A percentile compares a stretch with the other conserved stretches of the same genome.
Conservation (phyloP, 2,113 vertebrate species). For the Vombatus ursinus region DNA sequence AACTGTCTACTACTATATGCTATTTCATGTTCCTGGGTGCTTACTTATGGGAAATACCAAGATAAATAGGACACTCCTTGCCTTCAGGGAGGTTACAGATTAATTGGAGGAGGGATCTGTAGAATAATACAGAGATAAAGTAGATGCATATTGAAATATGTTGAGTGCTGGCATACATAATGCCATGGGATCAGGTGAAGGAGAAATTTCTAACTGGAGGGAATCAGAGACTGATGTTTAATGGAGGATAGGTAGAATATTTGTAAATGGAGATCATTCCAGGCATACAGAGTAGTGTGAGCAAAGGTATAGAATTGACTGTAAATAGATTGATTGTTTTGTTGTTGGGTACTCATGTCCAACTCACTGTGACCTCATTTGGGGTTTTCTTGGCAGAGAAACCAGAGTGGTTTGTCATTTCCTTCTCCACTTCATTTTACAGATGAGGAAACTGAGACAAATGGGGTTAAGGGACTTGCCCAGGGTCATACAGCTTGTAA, state of each 20-base stretch:
- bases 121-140: not conserved
- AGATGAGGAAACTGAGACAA: not conserved
- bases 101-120: not conserved
- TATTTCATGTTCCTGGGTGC: not conserved
- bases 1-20: not conserved
- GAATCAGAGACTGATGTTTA: not conserved
- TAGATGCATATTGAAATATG: not conserved
- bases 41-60: not conserved
- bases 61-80: not conserved
- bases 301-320: not conserved
- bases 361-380: not conserved
- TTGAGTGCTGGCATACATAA: not conserved
- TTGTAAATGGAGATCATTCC: not conserved
- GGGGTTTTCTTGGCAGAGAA: not conserved
- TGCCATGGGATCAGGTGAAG: not conserved
- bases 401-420: not conserved
- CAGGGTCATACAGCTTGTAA: not conserved
- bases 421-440: not conserved
- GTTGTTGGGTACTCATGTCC: not conserved
- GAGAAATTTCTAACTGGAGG: not conserved
- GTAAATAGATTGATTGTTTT: not conserved
- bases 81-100: not conserved
- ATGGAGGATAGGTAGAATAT: not conserved
- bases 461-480: not conserved
- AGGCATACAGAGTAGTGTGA: not conserved